Evolutionary conservation across 2,113 vertebrate species (phyloP).

Genomic region (Scalopus aquaticus): DNA sequence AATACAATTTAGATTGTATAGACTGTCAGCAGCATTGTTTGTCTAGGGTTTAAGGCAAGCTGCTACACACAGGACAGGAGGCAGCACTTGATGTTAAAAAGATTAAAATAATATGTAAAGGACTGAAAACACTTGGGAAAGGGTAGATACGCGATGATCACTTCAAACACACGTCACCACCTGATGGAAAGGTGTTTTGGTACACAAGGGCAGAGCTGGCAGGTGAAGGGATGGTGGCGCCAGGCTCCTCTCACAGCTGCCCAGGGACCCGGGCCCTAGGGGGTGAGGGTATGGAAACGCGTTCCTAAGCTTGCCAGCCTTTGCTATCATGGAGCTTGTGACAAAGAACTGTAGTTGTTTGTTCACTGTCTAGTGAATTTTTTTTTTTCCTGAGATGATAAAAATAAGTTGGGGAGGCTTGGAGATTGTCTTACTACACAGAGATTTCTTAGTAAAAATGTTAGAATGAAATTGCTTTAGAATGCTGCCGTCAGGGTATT

Average conservation of each 20-base stretch:
- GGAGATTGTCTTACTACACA: neutral
- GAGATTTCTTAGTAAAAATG: conserved; percentile 37
- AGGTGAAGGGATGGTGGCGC: neutral
- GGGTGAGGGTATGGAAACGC: neutral
- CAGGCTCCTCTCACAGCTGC: neutral
- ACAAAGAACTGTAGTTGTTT: neutral
- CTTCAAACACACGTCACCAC: neutral
- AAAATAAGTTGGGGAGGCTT: neutral
- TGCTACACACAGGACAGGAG: neutral
- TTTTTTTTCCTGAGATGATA: neutral
- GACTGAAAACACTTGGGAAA: neutral
- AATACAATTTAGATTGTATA: neutral
- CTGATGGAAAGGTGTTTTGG: conserved; percentile 1
- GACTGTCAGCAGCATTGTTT: neutral
- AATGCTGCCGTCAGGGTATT: neutral
- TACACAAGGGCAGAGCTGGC: neutral
- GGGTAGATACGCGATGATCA: neutral
- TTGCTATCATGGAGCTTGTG: neutral
- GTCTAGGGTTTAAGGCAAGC: neutral
- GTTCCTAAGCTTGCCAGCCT: neutral
- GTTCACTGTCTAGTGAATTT: neutral
- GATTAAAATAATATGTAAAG: neutral
- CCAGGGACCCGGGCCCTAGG: neutral
- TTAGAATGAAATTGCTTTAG: neutral
- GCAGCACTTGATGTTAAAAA: neutral